phyloP scores from a whole-genome alignment of 2,797 vertebrate species.

The Nyctalus aviator region DNA sequence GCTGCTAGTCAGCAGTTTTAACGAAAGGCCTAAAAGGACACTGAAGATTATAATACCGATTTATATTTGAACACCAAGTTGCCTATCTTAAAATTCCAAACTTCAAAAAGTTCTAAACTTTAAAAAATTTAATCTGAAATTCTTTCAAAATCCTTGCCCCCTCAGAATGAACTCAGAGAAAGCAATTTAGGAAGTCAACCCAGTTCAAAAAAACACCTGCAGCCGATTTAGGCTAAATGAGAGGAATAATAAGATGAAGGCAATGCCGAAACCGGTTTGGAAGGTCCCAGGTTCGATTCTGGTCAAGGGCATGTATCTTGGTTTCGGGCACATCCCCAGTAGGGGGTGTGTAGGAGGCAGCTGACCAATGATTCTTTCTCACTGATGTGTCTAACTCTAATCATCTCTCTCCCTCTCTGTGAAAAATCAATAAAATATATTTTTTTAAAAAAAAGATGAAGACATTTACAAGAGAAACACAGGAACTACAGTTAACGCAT shows the following conservation, averaged over 20 bases:
- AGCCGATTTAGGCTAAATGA: background rate
- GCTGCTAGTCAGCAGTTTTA: background rate
- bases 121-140: background rate
- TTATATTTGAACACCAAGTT: slow-evolving; percentile 15
- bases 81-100: slow-evolving; percentile 52
- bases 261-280: too few species aligned
- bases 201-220: background rate
- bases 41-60: background rate
- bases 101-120: slow-evolving; percentile 1
- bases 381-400: too few species aligned
- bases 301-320: too few species aligned
- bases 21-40: background rate
- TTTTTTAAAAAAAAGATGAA: background rate
- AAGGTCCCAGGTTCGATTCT: too few species aligned
- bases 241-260: background rate
- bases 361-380: too few species aligned
- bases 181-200: background rate
- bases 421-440: too few species aligned
- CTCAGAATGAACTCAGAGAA: slow-evolving; percentile 29
- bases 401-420: too few species aligned
- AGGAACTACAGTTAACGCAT: background rate
- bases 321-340: too few species aligned
- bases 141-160: background rate
- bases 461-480: background rate
- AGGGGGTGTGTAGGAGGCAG: too few species aligned